phyloP scores from a whole-genome alignment of 2,797 vertebrate species.

The Macropodus opercularis region DNA sequence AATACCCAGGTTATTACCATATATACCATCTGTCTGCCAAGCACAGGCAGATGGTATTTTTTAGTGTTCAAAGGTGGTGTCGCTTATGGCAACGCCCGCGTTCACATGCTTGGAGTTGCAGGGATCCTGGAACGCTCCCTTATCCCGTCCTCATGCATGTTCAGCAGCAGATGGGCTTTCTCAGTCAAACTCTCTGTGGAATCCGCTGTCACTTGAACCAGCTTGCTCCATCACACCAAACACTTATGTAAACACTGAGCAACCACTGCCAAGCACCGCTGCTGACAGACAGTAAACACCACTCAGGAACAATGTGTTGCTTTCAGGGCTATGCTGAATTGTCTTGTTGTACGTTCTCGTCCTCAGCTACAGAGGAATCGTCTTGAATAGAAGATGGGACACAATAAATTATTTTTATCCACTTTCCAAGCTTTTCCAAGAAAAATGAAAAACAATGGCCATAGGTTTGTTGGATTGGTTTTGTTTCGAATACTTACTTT shows the following conservation, averaged over 20 bases:
- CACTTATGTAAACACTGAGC: slow-evolving; percentile 76
- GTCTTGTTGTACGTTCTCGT: slow-evolving; percentile 68
- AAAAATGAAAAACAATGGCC: slow-evolving; percentile 52
- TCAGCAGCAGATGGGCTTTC: slow-evolving; percentile 69
- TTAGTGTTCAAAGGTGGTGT: slow-evolving; percentile 7
- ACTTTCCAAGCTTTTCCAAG: slow-evolving; percentile 29
- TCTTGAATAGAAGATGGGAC: slow-evolving; percentile 23
- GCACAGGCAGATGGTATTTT: slow-evolving; percentile 7
- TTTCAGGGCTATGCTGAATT: slow-evolving; percentile 70
- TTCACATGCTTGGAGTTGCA: slow-evolving; percentile 27
- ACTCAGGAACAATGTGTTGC: slow-evolving; percentile 68
- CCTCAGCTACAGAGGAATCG: slow-evolving; percentile 24
- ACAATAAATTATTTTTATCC: slow-evolving; percentile 47
- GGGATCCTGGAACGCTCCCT: slow-evolving; percentile 45
- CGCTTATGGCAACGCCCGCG: slow-evolving; percentile 1
- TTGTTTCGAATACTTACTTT: slow-evolving; percentile 39
- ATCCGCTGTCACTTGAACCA: slow-evolving; percentile 70
- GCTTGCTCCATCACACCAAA: slow-evolving; percentile 62
- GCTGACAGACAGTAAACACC: slow-evolving; percentile 76
- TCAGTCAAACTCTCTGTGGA: slow-evolving; percentile 59
- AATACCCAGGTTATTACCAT: no score
- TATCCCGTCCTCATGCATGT: slow-evolving; percentile 34
- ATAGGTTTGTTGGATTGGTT: slow-evolving; percentile 29
- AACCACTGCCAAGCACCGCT: slow-evolving; percentile 75
- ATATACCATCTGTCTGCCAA: no score